phyloP scores from a whole-genome alignment of 2,888 invertebrate species.

The Drosophila nigricruria region DNA sequence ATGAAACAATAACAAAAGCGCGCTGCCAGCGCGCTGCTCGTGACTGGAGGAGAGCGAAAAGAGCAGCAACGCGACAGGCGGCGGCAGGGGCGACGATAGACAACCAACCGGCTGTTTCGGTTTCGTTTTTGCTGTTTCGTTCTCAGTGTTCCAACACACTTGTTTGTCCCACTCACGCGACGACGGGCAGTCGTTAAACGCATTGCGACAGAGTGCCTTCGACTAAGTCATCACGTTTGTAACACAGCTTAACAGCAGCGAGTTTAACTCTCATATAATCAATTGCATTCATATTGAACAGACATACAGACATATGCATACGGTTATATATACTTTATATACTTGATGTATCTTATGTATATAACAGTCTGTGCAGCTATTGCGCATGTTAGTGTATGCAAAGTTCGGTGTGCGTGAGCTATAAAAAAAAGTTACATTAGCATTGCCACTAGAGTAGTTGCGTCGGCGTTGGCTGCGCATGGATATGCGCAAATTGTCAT shows the following conservation, averaged over 20 bases:
- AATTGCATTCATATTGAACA: not conserved
- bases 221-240: constrained; percentile 23
- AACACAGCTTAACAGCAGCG: constrained; percentile 5
- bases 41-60: constrained; percentile 29
- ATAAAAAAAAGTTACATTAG: constrained; percentile 2
- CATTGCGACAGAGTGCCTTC: constrained; percentile 6
- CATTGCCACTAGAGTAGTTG: constrained; percentile 10
- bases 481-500: constrained; percentile 22
- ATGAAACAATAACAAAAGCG: constrained; percentile 54
- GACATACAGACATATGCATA: not conserved
- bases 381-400: constrained; percentile 22
- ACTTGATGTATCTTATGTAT: not conserved
- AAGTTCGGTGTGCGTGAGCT: constrained; percentile 15
- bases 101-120: constrained; percentile 59
- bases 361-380: not conserved
- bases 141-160: constrained; percentile 42
- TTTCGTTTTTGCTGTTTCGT: constrained; percentile 39
- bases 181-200: constrained; percentile 41
- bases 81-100: constrained; percentile 2
- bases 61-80: not conserved
- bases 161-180: constrained; percentile 71
- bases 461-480: constrained; percentile 12
- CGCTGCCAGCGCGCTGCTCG: constrained; percentile 13
- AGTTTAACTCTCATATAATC: not conserved
- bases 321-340: not conserved